A percentile compares a stretch with the other conserved stretches of the same genome.
phyloP scores from a whole-genome alignment of 2,797 vertebrate species.

The Ispidina picta region DNA sequence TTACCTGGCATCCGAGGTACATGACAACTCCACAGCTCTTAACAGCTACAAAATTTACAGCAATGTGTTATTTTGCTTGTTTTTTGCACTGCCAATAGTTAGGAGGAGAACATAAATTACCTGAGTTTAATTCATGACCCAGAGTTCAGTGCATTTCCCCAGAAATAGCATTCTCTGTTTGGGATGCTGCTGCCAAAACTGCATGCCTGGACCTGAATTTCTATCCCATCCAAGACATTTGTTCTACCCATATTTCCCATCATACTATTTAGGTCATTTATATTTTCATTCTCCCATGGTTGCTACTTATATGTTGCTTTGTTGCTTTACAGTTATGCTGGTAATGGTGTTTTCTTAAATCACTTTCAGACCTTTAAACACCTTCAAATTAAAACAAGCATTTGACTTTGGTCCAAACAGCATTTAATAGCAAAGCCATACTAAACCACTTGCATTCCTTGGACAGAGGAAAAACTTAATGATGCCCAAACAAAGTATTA shows the following conservation, averaged over 20 bases:
- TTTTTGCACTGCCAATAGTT: constrained; percentile 9
- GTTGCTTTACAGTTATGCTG: not conserved
- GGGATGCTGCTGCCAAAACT: constrained; percentile 26
- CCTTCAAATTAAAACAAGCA: not conserved
- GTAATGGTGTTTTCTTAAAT: not conserved
- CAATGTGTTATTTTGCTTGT: not conserved
- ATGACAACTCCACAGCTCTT: not conserved
- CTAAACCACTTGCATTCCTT: not conserved
- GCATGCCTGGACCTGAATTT: constrained; percentile 37
- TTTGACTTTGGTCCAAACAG: constrained; percentile 10
- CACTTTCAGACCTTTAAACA: constrained; percentile 31
- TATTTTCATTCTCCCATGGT: not conserved
- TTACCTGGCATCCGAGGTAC: not conserved
- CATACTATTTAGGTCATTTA: constrained; percentile 19
- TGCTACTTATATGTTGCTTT: not conserved
- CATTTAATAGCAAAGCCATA: not conserved
- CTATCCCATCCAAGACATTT: constrained; percentile 17
- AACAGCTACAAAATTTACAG: not conserved
- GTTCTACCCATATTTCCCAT: constrained; percentile 40
- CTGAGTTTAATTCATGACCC: constrained; percentile 36
- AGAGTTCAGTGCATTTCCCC: constrained; percentile 15
- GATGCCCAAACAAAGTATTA: constrained; percentile 40
- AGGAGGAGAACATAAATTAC: constrained; percentile 39
- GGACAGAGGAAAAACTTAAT: constrained; percentile 14
- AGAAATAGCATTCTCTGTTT: constrained; percentile 56